phyloP scores from a whole-genome alignment of 2,797 vertebrate genomes.

The Gadopsis marmoratus region DNA sequence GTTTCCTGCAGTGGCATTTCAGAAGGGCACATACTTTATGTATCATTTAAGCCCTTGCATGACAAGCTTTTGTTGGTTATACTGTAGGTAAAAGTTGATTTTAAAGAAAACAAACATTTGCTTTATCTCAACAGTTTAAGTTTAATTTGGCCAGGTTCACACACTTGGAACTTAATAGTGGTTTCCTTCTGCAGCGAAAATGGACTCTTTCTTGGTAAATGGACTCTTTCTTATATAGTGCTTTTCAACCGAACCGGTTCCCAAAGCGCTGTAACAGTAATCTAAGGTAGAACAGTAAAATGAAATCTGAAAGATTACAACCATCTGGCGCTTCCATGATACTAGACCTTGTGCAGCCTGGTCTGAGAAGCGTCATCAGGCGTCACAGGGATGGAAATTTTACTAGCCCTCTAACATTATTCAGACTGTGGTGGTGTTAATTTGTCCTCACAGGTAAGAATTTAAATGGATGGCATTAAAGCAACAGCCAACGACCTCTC shows the following conservation, averaged over 20 bases:
- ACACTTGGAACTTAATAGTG: background rate
- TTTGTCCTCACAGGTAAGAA: conserved; percentile 36
- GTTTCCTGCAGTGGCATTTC: conserved; percentile 41
- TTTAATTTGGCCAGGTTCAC: background rate
- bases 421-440: conserved; percentile 43
- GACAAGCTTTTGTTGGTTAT: conserved; percentile 20
- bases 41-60: conserved; percentile 45
- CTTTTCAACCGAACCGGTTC: too few relatives aligned
- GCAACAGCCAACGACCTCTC: conserved; percentile 37
- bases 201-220: too few relatives aligned
- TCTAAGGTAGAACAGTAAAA: too few relatives aligned
- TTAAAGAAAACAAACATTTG: conserved; percentile 15
- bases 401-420: conserved; percentile 46
- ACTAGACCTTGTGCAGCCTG: conserved; percentile 26
- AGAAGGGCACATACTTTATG: conserved; percentile 36
- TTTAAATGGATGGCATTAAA: conserved; percentile 40
- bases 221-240: too few relatives aligned
- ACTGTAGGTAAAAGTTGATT: conserved; percentile 25
- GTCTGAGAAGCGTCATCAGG: conserved; percentile 42
- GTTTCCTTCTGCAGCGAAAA: conserved; percentile 1
- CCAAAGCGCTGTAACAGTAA: too few relatives aligned
- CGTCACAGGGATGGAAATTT: conserved; percentile 70
- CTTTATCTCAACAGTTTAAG: conserved; percentile 1
- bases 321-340: background rate
- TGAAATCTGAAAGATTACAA: conserved; percentile 1